Evolutionary conservation across 2,888 invertebrate genomes (phyloP).

Genomic region (Drosophila maculinotata): DNA sequence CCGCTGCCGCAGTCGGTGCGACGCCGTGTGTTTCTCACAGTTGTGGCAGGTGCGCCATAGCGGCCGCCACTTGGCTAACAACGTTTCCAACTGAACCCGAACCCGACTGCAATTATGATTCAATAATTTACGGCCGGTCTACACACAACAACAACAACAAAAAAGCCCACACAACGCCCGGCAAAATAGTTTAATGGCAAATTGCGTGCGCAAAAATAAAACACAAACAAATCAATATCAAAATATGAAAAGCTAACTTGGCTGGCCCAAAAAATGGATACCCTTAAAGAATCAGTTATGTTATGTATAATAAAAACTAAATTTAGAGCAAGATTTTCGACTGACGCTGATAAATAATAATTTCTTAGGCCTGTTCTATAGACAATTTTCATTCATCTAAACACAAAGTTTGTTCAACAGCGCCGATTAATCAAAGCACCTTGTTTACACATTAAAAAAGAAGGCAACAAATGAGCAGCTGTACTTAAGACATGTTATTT

Average conservation of each 20-base stretch:
- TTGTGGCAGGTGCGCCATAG: constrained; percentile 69
- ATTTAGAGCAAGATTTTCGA: too few relatives aligned
- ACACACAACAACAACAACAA: constrained; percentile 4
- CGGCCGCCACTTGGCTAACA: constrained; percentile 58
- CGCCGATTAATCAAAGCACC: neutral
- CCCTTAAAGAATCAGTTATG: constrained; percentile 1
- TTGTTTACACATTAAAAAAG: constrained; percentile 10
- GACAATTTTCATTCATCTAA: neutral
- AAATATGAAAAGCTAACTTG: neutral
- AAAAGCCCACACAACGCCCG: constrained; percentile 3
- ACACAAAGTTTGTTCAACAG: constrained; percentile 1
- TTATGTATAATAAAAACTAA: too few relatives aligned
- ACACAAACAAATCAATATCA: constrained; percentile 2
- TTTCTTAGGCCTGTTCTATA: neutral
- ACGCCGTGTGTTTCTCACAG: constrained; percentile 27
- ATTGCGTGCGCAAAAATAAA: constrained; percentile 11
- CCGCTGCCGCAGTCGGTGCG: neutral
- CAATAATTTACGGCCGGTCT: constrained; percentile 51
- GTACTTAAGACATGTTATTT: constrained; percentile 10
- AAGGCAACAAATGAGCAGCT: constrained; percentile 2
- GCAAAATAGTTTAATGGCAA: constrained; percentile 24
- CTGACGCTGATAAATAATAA: neutral
- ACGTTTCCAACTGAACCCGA: constrained; percentile 13
- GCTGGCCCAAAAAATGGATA: neutral
- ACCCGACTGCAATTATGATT: constrained; percentile 49